Percentiles rank a stretch among this genome's conserved stretches.
phyloP scores from a whole-genome alignment of 1,140 invertebrate genomes.

The Lepidurus couesii region DNA sequence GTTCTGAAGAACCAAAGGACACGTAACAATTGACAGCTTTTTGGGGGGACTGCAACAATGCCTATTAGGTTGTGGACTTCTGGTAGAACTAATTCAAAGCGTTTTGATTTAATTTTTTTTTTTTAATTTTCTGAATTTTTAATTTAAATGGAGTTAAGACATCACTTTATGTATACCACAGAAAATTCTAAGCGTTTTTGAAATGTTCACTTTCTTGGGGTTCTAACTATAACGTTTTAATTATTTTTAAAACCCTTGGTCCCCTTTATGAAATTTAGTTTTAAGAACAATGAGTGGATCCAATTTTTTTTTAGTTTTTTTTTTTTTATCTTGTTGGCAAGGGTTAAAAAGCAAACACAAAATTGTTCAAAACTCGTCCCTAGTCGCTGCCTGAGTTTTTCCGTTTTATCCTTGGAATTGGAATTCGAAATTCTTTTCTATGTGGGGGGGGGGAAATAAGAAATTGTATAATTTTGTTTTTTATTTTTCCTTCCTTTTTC shows the following conservation, averaged over 20 bases:
- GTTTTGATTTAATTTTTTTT: background rate
- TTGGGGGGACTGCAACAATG: background rate
- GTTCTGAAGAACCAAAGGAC: too few relatives aligned
- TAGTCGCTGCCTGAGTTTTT: conserved; percentile 7
- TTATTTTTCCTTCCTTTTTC: background rate
- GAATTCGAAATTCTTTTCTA: background rate
- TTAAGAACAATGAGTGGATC: too few relatives aligned
- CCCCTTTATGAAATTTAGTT: too few relatives aligned
- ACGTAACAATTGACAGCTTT: background rate
- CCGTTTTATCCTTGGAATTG: background rate
- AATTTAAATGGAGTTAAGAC: background rate
- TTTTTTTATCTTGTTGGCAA: background rate
- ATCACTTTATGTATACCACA: background rate
- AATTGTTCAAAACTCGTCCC: background rate
- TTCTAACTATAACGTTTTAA: background rate
- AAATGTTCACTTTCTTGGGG: background rate
- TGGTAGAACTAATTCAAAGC: background rate
- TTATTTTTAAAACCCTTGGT: background rate
- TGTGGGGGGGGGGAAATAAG: background rate
- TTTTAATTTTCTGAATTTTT: background rate
- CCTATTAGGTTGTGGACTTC: conserved; percentile 9
- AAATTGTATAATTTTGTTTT: background rate
- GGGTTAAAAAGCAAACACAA: background rate
- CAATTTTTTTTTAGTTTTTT: too few relatives aligned
- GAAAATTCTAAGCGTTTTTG: background rate